These are phyloP conservation scores for Origma solitaria DNA, from an alignment of 2,113 vertebrate species.

Conservation along the genomic window DNA sequence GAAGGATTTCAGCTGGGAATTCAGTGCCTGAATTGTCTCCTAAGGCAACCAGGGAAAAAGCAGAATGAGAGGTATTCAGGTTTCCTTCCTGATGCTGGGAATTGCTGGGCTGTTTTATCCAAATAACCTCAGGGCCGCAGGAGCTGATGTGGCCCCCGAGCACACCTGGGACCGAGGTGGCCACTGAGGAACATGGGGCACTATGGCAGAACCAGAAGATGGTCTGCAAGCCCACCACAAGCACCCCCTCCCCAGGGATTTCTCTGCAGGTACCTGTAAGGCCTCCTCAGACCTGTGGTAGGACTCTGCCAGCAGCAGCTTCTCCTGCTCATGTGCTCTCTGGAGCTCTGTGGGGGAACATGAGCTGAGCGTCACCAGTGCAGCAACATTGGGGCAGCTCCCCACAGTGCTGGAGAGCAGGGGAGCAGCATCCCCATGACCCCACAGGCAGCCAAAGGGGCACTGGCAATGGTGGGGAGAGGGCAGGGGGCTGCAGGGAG, in stretches of 20 bases:
- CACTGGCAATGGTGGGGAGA: accelerated
- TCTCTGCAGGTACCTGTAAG: conserved; percentile 61
- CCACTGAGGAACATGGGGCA: neutral
- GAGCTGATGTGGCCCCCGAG: accelerated
- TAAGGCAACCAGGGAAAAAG: conserved; percentile 18
- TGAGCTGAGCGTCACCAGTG: neutral
- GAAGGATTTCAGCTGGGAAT: conserved; percentile 76
- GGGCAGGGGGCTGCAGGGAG: neutral
- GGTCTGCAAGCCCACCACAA: neutral
- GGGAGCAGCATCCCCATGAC: neutral
- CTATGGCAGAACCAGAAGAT: neutral
- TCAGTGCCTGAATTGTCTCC: conserved; percentile 71
- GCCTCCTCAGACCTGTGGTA: conserved; percentile 64
- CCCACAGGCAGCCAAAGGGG: neutral
- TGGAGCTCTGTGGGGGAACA: conserved; percentile 68
- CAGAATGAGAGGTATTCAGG: neutral
- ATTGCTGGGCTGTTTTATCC: neutral
- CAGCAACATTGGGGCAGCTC: neutral
- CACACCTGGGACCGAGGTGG: neutral
- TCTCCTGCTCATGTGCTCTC: conserved; percentile 71
- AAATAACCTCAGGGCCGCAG: neutral
- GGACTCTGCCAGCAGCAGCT: conserved; percentile 61
- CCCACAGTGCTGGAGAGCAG: neutral
- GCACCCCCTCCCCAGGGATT: neutral
- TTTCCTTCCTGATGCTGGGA: neutral